These are phyloP conservation scores for Setipinna tenuifilis DNA, from an alignment of 2,797 vertebrate genomes.

Conservation along the genomic window DNA sequence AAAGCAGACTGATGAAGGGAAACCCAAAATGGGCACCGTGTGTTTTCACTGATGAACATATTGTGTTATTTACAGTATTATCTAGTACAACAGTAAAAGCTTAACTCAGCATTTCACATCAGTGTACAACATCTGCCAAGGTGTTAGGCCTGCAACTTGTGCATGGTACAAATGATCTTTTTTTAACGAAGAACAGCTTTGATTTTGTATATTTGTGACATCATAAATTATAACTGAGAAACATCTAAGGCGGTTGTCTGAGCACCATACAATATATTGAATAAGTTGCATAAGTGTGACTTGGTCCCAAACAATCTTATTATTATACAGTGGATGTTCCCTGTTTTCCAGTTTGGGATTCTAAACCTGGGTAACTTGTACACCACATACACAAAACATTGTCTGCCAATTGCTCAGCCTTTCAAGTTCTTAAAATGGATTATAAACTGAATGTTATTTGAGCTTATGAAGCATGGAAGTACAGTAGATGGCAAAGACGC, in stretches of 20 bases:
- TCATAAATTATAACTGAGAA: constrained; percentile 38
- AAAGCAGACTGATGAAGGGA: not conserved
- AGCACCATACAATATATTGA: constrained; percentile 44
- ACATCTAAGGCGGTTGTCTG: constrained; percentile 45
- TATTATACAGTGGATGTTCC: not conserved
- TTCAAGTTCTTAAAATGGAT: not conserved
- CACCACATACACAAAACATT: not conserved
- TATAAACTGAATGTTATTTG: not conserved
- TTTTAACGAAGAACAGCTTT: not conserved
- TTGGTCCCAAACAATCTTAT: constrained; percentile 27
- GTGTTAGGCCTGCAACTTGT: constrained; percentile 24
- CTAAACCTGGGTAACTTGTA: not conserved
- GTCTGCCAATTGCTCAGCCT: not conserved
- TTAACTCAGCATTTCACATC: not conserved
- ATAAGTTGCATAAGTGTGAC: constrained; percentile 34
- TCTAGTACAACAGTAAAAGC: not conserved
- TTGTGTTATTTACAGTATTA: not conserved
- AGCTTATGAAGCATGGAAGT: not conserved
- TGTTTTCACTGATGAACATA: not conserved
- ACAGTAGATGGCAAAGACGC: not conserved
- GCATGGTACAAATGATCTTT: constrained; percentile 15
- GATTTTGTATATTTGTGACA: constrained; percentile 28
- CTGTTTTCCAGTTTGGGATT: constrained; percentile 19
- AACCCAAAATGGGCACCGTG: not conserved
- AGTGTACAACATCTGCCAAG: not conserved